phyloP scores from a whole-genome alignment of 2,888 invertebrate species.

The Chrysodeixis includens region DNA sequence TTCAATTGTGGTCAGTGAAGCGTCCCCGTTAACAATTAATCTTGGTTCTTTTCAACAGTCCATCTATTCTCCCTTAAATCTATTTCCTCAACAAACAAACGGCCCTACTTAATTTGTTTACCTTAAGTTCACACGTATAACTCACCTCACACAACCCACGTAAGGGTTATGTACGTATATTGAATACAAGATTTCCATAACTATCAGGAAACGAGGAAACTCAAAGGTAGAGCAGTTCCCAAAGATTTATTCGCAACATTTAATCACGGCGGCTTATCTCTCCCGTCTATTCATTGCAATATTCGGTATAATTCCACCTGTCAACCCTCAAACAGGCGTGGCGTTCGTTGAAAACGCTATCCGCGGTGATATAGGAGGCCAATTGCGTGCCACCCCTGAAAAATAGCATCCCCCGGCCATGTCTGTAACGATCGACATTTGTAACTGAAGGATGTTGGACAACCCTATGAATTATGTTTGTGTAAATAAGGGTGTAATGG shows the following conservation, averaged over 20 bases:
- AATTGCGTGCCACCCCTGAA: conserved; percentile 60
- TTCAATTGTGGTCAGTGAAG: not conserved
- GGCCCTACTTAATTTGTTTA: not conserved
- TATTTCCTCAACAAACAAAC: not conserved
- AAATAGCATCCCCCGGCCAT: conserved; percentile 52
- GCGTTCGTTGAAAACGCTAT: conserved; percentile 65
- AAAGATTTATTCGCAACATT: conserved; percentile 64
- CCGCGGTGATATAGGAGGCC: conserved; percentile 63
- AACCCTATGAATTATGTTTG: conserved; percentile 54
- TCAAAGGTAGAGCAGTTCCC: conserved; percentile 13
- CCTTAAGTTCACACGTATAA: not conserved
- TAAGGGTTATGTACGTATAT: conserved; percentile 1
- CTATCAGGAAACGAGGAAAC: conserved; percentile 36
- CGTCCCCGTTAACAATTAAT: not conserved
- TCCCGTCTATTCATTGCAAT: conserved; percentile 60
- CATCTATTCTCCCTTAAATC: not conserved
- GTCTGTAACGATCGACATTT: conserved; percentile 64
- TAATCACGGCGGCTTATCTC: conserved; percentile 66
- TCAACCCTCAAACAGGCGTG: conserved; percentile 60
- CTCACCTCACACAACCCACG: not conserved
- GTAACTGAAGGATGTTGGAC: conserved; percentile 57
- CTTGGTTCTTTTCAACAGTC: not conserved
- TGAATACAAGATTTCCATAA: conserved; percentile 33
- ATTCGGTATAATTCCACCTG: conserved; percentile 67
- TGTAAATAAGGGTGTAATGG: conserved; percentile 35